Conservation (phyloP, 2,113 vertebrate species). For the Spheniscus mendiculus region DNA sequence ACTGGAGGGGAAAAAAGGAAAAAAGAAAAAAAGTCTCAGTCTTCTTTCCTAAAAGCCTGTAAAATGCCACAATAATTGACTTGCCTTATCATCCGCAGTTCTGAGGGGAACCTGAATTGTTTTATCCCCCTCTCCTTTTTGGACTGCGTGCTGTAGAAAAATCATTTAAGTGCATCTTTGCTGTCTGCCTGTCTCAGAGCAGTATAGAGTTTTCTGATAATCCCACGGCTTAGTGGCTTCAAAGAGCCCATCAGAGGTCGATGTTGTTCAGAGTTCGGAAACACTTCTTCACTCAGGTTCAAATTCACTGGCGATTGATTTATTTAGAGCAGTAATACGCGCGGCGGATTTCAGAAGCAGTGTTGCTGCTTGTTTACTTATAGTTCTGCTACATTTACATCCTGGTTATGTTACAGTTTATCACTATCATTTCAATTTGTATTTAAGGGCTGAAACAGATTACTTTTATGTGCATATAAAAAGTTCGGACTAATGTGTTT, state of each 20-base stretch:
- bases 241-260: neutral
- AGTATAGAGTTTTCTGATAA: neutral
- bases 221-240: neutral
- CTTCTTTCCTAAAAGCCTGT: neutral
- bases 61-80: neutral
- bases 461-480: neutral
- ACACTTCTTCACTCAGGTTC: neutral
- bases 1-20: neutral
- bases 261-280: neutral
- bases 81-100: neutral
- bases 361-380: neutral
- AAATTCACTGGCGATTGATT: neutral
- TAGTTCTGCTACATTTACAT: neutral
- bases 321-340: neutral
- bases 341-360: neutral
- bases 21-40: neutral
- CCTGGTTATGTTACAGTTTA: neutral
- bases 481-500: neutral
- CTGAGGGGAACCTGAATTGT: neutral
- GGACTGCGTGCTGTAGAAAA: neutral
- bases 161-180: constrained; percentile 21
- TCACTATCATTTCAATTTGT: neutral
- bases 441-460: neutral
- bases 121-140: neutral
- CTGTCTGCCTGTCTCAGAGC: neutral